Percentiles rank a stretch among this genome's conserved stretches.
These are phyloP conservation scores for Watsonalla binaria DNA, from an alignment of 2,888 invertebrate genomes.

Conservation along the genomic window DNA sequence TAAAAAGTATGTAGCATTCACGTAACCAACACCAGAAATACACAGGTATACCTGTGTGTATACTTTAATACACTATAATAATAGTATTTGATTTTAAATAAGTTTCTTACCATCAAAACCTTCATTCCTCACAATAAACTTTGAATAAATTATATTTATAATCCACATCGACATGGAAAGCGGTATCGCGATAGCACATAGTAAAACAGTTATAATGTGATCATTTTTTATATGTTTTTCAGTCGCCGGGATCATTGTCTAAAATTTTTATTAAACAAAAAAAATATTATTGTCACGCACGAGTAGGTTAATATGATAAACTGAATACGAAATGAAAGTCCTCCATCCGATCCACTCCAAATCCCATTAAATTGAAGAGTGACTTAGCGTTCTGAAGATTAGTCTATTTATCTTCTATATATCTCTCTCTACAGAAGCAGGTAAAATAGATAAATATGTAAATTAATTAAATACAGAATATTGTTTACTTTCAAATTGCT, in stretches of 20 bases:
- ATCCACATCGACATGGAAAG: slow-evolving; percentile 88
- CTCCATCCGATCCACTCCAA: too few species aligned
- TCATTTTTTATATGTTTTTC: slow-evolving; percentile 39
- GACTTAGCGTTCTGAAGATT: too few species aligned
- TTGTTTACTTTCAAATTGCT: too few species aligned
- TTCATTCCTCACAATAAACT: slow-evolving; percentile 67
- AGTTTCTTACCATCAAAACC: slow-evolving; percentile 74
- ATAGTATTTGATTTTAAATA: slow-evolving; percentile 4
- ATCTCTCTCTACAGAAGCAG: too few species aligned
- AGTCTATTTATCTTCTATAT: too few species aligned
- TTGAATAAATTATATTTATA: slow-evolving; percentile 83
- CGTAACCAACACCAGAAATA: too few species aligned
- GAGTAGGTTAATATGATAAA: too few species aligned
- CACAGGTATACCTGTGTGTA: background rate
- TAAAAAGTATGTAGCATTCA: too few species aligned
- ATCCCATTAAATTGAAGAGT: too few species aligned
- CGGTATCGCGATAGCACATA: slow-evolving; percentile 84
- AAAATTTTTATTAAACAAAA: background rate
- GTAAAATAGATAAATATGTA: too few species aligned
- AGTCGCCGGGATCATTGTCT: slow-evolving; percentile 20
- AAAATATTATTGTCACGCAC: background rate
- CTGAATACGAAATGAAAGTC: too few species aligned
- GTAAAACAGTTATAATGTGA: slow-evolving; percentile 78
- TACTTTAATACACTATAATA: background rate
- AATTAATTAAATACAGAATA: too few species aligned